Evolutionary conservation across 1,140 invertebrate genomes (phyloP).

Genomic region (Macrotrachela quadricornifera): DNA sequence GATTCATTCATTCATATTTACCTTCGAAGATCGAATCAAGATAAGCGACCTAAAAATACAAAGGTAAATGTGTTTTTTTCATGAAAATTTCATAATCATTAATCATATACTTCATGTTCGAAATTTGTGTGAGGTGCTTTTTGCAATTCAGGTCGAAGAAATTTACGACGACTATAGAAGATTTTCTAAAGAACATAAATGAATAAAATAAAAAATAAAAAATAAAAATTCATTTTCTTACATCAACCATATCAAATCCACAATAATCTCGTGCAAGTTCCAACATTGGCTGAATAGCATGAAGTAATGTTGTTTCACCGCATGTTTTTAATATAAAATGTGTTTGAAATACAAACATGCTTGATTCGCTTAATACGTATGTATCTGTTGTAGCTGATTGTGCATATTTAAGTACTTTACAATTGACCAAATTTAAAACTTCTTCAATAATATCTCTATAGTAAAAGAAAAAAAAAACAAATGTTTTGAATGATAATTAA

Average conservation of each 20-base stretch:
- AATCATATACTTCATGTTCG: constrained; percentile 54
- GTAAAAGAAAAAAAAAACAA: too few species aligned
- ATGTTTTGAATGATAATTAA: too few species aligned
- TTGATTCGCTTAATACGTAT: constrained; percentile 58
- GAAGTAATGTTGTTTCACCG: constrained; percentile 82
- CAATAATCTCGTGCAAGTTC: constrained; percentile 59
- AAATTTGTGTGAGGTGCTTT: constrained; percentile 60
- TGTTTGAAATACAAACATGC: constrained; percentile 80
- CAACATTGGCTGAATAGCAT: constrained; percentile 63
- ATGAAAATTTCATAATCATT: too few species aligned
- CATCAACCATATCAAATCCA: constrained; percentile 54
- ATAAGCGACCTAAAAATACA: too few species aligned
- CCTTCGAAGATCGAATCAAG: too few species aligned
- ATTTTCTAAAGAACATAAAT: constrained; percentile 52
- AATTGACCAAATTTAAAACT: constrained; percentile 3
- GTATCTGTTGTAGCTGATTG: background rate
- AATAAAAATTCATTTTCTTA: constrained; percentile 27
- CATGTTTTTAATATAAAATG: constrained; percentile 94
- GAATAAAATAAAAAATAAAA: too few species aligned
- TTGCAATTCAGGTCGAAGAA: constrained; percentile 71
- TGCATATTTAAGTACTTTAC: background rate
- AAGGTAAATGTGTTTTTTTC: too few species aligned
- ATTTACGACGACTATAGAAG: constrained; percentile 90
- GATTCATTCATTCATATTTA: too few species aligned
- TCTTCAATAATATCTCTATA: constrained; percentile 3